Conservation (phyloP, 2,113 vertebrate species). For the Pelecanus crispus region DNA sequence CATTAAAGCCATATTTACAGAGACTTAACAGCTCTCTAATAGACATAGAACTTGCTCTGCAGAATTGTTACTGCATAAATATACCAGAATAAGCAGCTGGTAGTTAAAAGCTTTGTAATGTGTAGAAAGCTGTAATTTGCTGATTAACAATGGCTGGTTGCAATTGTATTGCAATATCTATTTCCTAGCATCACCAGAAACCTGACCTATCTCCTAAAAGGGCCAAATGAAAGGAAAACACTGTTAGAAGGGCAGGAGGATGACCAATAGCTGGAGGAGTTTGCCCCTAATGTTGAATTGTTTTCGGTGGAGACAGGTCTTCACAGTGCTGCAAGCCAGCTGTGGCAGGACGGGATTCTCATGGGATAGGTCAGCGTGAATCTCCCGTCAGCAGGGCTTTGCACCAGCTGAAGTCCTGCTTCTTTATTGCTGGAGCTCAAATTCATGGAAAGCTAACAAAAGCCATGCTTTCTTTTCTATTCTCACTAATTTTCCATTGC, state of each 20-base stretch:
- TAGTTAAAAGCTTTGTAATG: slow-evolving; percentile 46
- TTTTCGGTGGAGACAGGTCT: neutral
- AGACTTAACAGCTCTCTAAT: slow-evolving; percentile 17
- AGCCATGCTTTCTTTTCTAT: neutral
- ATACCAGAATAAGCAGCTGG: slow-evolving; percentile 38
- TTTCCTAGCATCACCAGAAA: neutral
- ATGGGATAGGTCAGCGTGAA: accelerated
- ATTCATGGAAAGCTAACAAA: neutral
- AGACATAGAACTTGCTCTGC: neutral
- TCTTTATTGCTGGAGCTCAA: neutral
- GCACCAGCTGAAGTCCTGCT: neutral
- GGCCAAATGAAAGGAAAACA: neutral
- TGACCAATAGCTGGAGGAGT: neutral
- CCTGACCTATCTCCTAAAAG: neutral
- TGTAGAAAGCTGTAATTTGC: slow-evolving; percentile 48
- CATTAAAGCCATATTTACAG: slow-evolving; percentile 18
- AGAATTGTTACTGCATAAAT: neutral
- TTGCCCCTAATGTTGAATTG: accelerated
- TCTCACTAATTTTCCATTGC: neutral
- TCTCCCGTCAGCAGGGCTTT: neutral
- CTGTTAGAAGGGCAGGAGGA: neutral
- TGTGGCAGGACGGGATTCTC: neutral
- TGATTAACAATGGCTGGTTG: slow-evolving; percentile 46
- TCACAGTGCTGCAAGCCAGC: neutral
- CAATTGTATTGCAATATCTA: neutral